phyloP scores from a whole-genome alignment of 2,113 vertebrate species.

The Rhinopithecus roxellana region DNA sequence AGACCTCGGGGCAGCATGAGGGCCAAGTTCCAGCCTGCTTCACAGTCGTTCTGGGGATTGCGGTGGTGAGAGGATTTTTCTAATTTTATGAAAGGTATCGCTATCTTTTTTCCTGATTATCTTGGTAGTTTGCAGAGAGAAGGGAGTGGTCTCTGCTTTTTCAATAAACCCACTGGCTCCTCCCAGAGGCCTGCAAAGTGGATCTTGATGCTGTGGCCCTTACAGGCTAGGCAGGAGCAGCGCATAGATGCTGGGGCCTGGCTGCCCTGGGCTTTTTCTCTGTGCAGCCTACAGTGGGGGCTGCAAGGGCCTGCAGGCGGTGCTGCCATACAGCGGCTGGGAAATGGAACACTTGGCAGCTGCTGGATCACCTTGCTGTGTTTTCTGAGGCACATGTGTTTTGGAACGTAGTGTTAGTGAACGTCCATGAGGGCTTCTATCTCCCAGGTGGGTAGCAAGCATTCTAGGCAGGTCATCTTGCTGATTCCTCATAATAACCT shows the following conservation, averaged over 20 bases:
- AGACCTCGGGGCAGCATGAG: not conserved
- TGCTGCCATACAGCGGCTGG: fast-evolving
- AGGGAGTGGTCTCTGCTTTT: not conserved
- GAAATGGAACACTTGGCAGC: fast-evolving
- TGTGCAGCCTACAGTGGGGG: not conserved
- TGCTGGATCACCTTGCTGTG: fast-evolving
- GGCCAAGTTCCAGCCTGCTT: not conserved
- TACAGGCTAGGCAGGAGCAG: fast-evolving
- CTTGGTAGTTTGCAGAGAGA: not conserved
- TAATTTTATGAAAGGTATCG: not conserved
- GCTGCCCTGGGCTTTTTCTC: fast-evolving
- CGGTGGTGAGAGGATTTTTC: not conserved
- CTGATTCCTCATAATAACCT: too few species aligned
- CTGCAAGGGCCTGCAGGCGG: fast-evolving
- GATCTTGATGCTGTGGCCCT: not conserved
- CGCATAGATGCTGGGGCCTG: not conserved
- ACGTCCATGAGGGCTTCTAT: fast-evolving
- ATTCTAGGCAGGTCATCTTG: too few species aligned
- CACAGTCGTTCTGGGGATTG: not conserved
- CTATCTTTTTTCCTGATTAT: not conserved
- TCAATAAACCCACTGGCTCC: not conserved
- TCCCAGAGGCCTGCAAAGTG: not conserved
- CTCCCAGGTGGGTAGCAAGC: fast-evolving
- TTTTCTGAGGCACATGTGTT: not conserved
- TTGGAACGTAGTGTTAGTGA: not conserved